A percentile compares a stretch with the other conserved stretches of the same genome.
Conservation (phyloP, 2,113 vertebrate genomes). For the Rhegmatorhina hoffmannsi region DNA sequence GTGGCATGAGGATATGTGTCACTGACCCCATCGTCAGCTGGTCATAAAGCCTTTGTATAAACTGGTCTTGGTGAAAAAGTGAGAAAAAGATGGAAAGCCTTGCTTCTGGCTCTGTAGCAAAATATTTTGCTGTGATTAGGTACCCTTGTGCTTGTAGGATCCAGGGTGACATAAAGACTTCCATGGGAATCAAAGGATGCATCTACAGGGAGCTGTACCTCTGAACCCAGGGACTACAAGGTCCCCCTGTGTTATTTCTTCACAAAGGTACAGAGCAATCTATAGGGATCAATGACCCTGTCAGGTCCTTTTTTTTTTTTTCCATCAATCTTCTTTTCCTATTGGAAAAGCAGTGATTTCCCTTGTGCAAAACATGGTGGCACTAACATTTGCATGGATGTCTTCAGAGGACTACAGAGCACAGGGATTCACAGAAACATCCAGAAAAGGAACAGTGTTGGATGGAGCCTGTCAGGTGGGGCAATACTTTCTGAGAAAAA, state of each 20-base stretch:
- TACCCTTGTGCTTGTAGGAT: not conserved
- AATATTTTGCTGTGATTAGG: not conserved
- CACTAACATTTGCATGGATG: rapidly evolving
- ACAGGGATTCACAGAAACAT: not conserved
- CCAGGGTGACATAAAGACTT: not conserved
- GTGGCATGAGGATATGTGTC: not conserved
- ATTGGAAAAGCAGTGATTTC: not conserved
- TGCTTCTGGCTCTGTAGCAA: not conserved
- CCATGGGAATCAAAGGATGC: not conserved
- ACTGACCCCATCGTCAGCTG: not conserved
- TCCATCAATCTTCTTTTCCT: not conserved
- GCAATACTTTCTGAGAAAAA: not conserved
- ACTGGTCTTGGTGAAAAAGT: not conserved
- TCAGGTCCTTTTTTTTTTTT: not conserved
- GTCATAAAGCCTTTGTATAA: not conserved
- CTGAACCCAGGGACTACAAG: not conserved
- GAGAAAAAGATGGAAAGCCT: not conserved
- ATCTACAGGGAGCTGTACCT: not conserved
- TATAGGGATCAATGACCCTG: not conserved
- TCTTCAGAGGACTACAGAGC: not conserved
- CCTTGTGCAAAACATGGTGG: not conserved
- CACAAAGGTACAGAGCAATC: not conserved
- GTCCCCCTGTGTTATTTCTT: not conserved
- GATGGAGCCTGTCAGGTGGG: not conserved
- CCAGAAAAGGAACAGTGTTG: not conserved